Percentiles rank a stretch among this genome's conserved stretches.
These are phyloP conservation scores for human DNA, from an alignment of 2,113 vertebrate species.

Conservation along the genomic window DNA sequence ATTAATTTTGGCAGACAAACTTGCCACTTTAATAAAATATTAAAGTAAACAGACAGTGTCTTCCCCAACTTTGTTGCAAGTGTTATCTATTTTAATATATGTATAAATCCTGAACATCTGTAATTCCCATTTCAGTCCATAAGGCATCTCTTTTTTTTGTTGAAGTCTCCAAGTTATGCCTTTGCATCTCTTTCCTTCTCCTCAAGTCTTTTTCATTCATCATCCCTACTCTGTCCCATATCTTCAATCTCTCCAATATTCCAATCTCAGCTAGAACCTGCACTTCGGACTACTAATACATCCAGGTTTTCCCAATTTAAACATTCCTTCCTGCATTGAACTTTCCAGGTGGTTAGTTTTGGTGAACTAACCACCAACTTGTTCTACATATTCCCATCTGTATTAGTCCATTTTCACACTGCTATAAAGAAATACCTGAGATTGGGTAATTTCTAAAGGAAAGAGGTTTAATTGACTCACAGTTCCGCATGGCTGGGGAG, in stretches of 20 bases:
- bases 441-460: no score
- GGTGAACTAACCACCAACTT: no score
- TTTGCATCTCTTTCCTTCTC: not conserved
- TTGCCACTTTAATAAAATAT: not conserved
- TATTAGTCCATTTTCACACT: no score
- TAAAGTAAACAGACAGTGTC: not conserved
- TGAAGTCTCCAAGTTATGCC: not conserved
- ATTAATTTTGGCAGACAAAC: not conserved
- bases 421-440: no score
- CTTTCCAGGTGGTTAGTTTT: not conserved
- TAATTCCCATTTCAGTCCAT: not conserved
- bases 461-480: no score
- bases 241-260: not conserved
- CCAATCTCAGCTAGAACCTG: not conserved
- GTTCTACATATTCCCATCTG: not conserved
- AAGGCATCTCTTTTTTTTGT: not conserved
- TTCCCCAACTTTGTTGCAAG: not conserved
- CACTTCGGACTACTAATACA: not conserved
- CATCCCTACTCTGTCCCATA: no score
- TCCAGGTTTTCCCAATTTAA: not conserved
- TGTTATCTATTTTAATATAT: not conserved
- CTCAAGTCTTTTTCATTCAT: not conserved
- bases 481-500: no score
- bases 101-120: rapidly evolving
- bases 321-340: not conserved